These are phyloP conservation scores for Neoitamus cyanurus DNA, from an alignment of 2,888 invertebrate species.

Conservation along the genomic window DNA sequence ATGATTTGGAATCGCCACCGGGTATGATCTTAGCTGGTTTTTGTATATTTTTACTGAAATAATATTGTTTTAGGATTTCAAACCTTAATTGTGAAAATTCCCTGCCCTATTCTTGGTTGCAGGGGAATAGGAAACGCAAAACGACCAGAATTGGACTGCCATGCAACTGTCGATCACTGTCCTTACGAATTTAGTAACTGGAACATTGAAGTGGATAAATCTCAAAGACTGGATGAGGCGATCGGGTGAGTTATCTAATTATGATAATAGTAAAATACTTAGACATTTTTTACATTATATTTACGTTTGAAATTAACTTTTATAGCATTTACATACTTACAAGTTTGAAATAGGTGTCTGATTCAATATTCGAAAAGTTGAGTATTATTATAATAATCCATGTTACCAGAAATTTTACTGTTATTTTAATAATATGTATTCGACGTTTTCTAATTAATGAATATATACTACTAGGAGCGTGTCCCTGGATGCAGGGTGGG, in stretches of 20 bases:
- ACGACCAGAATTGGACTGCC: slow-evolving; percentile 80
- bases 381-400: no score
- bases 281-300: no score
- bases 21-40: slow-evolving; percentile 68
- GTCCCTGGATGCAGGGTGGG: no score
- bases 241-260: slow-evolving; percentile 13
- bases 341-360: no score
- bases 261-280: no score
- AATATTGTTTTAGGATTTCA: slow-evolving; percentile 25
- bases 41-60: neutral
- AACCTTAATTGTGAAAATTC: slow-evolving; percentile 62
- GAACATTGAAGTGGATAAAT: slow-evolving; percentile 60
- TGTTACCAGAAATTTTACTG: no score
- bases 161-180: slow-evolving; percentile 78
- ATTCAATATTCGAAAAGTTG: no score
- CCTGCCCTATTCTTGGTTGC: slow-evolving; percentile 88
- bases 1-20: slow-evolving; percentile 86
- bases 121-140: slow-evolving; percentile 89
- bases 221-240: slow-evolving; percentile 55
- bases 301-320: no score
- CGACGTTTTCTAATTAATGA: no score
- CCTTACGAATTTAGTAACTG: slow-evolving; percentile 73
- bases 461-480: no score
- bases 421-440: no score
- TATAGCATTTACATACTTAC: no score